Percentiles rank a stretch among this genome's conserved stretches.
Evolutionary conservation across 2,113 vertebrate genomes (phyloP).

Genomic region (Rhinichthys klamathensis): DNA sequence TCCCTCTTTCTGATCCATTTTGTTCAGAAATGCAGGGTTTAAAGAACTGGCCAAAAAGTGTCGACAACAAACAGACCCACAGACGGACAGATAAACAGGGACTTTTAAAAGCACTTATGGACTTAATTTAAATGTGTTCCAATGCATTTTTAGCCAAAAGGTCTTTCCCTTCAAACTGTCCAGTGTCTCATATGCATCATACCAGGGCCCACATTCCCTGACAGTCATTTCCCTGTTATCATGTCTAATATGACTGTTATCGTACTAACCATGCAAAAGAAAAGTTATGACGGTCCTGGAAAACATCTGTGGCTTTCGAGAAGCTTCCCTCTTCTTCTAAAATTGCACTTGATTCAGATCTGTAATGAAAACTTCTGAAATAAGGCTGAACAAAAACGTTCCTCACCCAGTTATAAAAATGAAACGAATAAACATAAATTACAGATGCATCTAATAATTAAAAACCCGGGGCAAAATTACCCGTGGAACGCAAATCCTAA

Average conservation of each 20-base stretch:
- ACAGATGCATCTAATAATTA: neutral
- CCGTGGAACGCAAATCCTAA: neutral
- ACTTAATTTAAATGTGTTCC: neutral
- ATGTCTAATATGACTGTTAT: neutral
- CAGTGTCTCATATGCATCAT: neutral
- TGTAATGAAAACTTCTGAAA: conserved; percentile 13
- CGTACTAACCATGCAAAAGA: neutral
- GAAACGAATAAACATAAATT: neutral
- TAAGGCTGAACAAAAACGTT: conserved; percentile 15
- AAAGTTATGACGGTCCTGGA: neutral
- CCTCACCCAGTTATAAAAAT: neutral
- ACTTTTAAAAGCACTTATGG: conserved; percentile 42
- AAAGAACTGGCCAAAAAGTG: neutral
- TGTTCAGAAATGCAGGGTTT: neutral
- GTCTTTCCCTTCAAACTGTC: neutral
- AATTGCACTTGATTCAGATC: conserved; percentile 52
- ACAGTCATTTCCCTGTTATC: neutral
- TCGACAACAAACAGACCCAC: neutral
- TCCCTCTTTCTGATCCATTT: neutral
- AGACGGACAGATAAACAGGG: neutral
- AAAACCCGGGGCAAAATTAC: neutral
- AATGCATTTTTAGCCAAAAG: neutral
- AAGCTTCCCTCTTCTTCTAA: conserved; percentile 6
- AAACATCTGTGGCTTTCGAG: neutral
- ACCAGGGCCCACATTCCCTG: neutral